Evolutionary conservation across 2,888 invertebrate genomes (phyloP).

Genomic region (Plagodis pulveraria): DNA sequence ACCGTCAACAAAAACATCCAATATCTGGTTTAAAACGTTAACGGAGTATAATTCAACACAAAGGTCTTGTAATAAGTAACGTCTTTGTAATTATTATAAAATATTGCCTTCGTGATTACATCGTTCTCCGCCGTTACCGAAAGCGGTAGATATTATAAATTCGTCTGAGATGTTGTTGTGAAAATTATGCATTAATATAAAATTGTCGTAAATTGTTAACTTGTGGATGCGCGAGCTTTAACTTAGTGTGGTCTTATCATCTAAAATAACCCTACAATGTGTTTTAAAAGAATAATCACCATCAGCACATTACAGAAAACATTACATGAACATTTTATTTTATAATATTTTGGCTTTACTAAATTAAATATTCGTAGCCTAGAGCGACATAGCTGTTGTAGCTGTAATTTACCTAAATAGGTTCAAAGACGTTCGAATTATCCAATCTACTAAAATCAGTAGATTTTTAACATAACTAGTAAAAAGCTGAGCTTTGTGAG

Average conservation of each 20-base stretch:
- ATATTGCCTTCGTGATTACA: slow-evolving; percentile 35
- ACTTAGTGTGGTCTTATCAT: not conserved
- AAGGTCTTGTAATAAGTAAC: slow-evolving; percentile 23
- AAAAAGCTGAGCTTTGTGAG: no score
- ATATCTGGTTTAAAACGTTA: slow-evolving; percentile 1
- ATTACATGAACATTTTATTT: no score
- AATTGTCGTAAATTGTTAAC: slow-evolving; percentile 27
- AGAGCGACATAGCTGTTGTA: no score
- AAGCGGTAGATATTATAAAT: slow-evolving; percentile 27
- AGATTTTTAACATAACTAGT: no score
- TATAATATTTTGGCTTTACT: no score
- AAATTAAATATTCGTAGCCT: no score
- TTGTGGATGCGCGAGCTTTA: not conserved
- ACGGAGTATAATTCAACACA: slow-evolving; percentile 22
- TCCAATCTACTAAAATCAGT: no score
- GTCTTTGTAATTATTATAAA: slow-evolving; percentile 37
- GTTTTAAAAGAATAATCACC: not conserved
- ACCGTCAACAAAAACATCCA: not conserved
- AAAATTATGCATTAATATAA: slow-evolving; percentile 28
- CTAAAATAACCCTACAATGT: not conserved
- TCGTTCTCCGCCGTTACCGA: slow-evolving; percentile 23
- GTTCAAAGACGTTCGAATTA: no score
- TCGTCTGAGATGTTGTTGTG: slow-evolving; percentile 20
- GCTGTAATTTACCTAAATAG: no score
- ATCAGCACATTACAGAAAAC: not conserved